phyloP scores from a whole-genome alignment of 1,140 invertebrate genomes.

The Leptinotarsa undecemlineata region DNA sequence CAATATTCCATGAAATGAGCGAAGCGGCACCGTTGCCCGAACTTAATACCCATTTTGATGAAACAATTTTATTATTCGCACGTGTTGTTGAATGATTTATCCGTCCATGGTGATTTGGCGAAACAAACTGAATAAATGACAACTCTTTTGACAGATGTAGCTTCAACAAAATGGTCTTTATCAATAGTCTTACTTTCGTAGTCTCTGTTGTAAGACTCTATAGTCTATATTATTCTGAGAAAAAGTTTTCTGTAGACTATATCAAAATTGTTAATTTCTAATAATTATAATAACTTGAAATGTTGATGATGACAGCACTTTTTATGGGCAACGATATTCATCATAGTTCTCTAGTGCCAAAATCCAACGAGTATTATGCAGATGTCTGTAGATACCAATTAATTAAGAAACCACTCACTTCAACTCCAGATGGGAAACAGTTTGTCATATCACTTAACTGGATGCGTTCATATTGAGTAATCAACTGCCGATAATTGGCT shows the following conservation, averaged over 20 bases:
- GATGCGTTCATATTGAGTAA: neutral
- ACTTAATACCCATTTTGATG: too few relatives aligned
- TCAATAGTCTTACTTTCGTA: too few relatives aligned
- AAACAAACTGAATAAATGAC: too few relatives aligned
- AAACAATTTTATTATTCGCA: too few relatives aligned
- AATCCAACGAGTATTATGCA: neutral
- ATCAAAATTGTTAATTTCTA: neutral
- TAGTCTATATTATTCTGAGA: neutral
- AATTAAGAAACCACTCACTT: slow-evolving; percentile 14
- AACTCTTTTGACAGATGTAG: too few relatives aligned
- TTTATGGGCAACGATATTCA: neutral
- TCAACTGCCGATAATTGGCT: neutral
- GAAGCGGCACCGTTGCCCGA: too few relatives aligned
- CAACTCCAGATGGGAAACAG: slow-evolving; percentile 10
- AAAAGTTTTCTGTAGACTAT: neutral
- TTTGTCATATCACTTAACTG: slow-evolving; percentile 10
- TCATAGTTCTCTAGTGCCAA: neutral
- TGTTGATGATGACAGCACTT: neutral
- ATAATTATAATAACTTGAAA: too few relatives aligned
- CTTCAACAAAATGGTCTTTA: too few relatives aligned
- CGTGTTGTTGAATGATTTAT: too few relatives aligned
- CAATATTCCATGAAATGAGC: too few relatives aligned
- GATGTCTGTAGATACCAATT: neutral
- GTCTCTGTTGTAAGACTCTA: too few relatives aligned
- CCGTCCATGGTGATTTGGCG: too few relatives aligned